Base-by-base conservation (phyloP, 1,140 invertebrate species). In the Coptotermes formosanus region DNA sequence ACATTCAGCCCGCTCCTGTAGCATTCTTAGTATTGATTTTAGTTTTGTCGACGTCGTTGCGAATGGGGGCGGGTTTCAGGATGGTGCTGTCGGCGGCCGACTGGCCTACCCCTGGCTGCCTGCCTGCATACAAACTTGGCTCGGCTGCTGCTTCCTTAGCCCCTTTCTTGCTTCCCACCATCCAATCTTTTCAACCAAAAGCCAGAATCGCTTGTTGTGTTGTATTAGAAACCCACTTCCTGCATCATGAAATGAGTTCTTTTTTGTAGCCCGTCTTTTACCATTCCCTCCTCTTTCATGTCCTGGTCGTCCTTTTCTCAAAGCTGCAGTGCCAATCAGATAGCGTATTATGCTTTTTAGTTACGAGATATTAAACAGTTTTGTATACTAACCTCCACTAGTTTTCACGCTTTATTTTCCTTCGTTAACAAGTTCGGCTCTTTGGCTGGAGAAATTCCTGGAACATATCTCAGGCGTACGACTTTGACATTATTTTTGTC, bases 11-110 rank as follows among this genome's bases (percentile, higher is more conserved):
- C n/a, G 25, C 64, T 75, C 64, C n/a, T 75, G 64, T 75, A 75
- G 64, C 64, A 75, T 75, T 75, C 64, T 75, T 75, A 75, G 64
- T 75, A 75, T 75, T 75, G 64, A 75, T 75, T 75, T 75, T 75
- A 75, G 64, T 75, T 75, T 75, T 75, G 64, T 75, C 25, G 64
- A 75, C 64, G 64, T 75, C 64, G 64, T 75, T 75, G 64, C 25
- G n/a, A 75, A 11, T 25, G 64, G 64, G 64, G 64, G n/a, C 6
- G 64, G 8, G 25, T 75, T 75, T 30, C 52, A 55, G 52, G 52
- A 75, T 9, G 25, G n/a, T 75, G 64, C 25, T 30, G 64, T 25
- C n/a, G 64, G 64, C 64, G 64, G 14, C 64, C 64, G 64, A 75
- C 64, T 30, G 64, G 64, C 64, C 25, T 25, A 75, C 64, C 64